A percentile compares a stretch with the other conserved stretches of the same genome.
These are phyloP conservation scores for Bothrops jararaca DNA, from an alignment of 2,113 vertebrate genomes.

Conservation along the genomic window DNA sequence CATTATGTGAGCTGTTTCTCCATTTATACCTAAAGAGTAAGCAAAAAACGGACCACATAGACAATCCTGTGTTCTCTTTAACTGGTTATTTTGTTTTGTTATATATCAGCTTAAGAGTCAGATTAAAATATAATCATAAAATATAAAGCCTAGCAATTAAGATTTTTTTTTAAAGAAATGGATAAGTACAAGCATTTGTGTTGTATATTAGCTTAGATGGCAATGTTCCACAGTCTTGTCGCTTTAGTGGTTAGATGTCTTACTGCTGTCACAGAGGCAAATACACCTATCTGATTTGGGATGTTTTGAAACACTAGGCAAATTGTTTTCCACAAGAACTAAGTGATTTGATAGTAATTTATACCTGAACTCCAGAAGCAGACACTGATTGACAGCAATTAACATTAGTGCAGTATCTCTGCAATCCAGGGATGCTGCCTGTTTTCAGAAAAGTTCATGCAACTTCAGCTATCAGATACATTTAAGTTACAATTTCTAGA, in stretches of 20 bases:
- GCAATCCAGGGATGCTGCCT: neutral
- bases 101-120: neutral
- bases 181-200: neutral
- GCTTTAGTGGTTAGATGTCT: neutral
- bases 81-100: neutral
- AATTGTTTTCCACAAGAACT: slow-evolving; percentile 26
- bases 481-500: neutral
- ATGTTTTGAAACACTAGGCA: slow-evolving; percentile 46
- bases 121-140: neutral
- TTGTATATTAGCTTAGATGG: neutral
- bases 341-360: slow-evolving; percentile 28
- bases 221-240: slow-evolving; percentile 12
- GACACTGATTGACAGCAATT: slow-evolving; percentile 18
- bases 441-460: slow-evolving; percentile 13
- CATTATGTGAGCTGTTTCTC: neutral
- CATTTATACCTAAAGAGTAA: neutral
- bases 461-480: neutral
- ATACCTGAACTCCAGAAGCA: slow-evolving; percentile 22
- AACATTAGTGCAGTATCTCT: neutral
- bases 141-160: neutral
- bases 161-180: neutral
- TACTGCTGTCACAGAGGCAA: neutral
- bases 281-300: slow-evolving; percentile 39
- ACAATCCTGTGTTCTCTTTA: neutral
- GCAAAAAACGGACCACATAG: neutral